A percentile compares a stretch with the other conserved stretches of the same genome.
phyloP scores from a whole-genome alignment of 2,888 invertebrate species.

The Pediacus dermestoides region DNA sequence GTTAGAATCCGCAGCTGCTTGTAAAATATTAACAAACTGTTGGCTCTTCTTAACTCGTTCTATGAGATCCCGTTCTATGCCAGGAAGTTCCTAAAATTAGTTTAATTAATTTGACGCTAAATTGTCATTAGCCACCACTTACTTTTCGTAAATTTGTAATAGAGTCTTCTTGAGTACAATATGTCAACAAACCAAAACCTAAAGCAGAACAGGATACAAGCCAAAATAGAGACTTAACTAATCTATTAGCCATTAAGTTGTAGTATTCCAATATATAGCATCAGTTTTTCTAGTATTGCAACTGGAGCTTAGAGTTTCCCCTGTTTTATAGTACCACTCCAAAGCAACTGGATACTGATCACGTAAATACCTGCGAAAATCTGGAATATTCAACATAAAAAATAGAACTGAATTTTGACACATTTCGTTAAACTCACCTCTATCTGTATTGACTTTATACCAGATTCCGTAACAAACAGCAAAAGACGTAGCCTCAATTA shows the following conservation, averaged over 20 bases:
- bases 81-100: slow-evolving; percentile 47
- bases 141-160: slow-evolving; percentile 33
- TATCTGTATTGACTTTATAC: slow-evolving; percentile 65
- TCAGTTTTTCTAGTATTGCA: slow-evolving; percentile 54
- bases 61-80: slow-evolving; percentile 31
- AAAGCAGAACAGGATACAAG: slow-evolving; percentile 58
- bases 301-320: slow-evolving; percentile 58
- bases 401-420: slow-evolving; percentile 11
- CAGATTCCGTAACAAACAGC: slow-evolving; percentile 62
- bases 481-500: slow-evolving; percentile 60
- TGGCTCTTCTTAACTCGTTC: slow-evolving; percentile 44
- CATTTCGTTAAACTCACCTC: slow-evolving; percentile 54
- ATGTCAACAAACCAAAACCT: slow-evolving; percentile 59
- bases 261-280: slow-evolving; percentile 56
- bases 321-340: slow-evolving; percentile 66
- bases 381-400: slow-evolving; percentile 51
- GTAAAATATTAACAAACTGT: slow-evolving; percentile 48
- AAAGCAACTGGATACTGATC: slow-evolving; percentile 63
- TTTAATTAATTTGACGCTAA: slow-evolving; percentile 27
- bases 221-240: slow-evolving; percentile 55
- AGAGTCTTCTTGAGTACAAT: slow-evolving; percentile 52
- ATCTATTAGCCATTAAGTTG: slow-evolving; percentile 46
- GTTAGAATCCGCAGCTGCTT: slow-evolving; percentile 51
- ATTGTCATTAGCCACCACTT: slow-evolving; percentile 13
- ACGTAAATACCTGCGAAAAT: slow-evolving; percentile 66